These are phyloP conservation scores for Pentalonia nigronervosa DNA, from an alignment of 1,140 invertebrate genomes.

Conservation along the genomic window DNA sequence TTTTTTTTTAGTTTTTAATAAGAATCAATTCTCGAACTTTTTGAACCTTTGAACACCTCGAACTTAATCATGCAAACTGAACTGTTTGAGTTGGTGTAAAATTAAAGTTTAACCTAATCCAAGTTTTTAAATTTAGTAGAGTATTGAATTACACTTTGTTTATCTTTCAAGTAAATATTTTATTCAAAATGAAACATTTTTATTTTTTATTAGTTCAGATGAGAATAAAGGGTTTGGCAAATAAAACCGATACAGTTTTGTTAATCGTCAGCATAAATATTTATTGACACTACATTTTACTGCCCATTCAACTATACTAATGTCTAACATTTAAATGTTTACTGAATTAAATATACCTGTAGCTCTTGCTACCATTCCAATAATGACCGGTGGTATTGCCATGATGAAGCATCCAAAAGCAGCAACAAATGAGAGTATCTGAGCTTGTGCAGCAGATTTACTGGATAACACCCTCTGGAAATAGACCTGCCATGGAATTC, in stretches of 20 bases:
- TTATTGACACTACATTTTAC: neutral
- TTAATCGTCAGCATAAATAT: neutral
- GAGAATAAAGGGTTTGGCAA: no score
- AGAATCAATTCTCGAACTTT: no score
- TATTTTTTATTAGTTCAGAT: no score
- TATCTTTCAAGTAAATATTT: neutral
- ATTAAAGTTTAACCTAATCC: neutral
- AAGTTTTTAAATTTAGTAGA: neutral
- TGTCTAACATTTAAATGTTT: neutral
- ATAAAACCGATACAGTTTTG: no score
- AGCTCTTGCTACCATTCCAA: slow-evolving; percentile 94
- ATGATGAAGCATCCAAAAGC: slow-evolving; percentile 93
- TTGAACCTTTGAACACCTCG: no score
- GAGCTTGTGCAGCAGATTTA: slow-evolving; percentile 90
- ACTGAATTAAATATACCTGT: slow-evolving; percentile 74
- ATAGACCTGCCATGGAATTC: slow-evolving; percentile 99
- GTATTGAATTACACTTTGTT: neutral
- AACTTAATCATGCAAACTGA: neutral
- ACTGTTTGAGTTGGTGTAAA: neutral
- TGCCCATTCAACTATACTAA: neutral
- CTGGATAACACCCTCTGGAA: slow-evolving; percentile 97
- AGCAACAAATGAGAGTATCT: slow-evolving; percentile 95
- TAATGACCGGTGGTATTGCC: slow-evolving; percentile 95
- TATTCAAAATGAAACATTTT: no score
- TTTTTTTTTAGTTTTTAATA: neutral